Evolutionary conservation across 2,797 vertebrate genomes (phyloP).

Genomic region (Enteromius radiatus): DNA sequence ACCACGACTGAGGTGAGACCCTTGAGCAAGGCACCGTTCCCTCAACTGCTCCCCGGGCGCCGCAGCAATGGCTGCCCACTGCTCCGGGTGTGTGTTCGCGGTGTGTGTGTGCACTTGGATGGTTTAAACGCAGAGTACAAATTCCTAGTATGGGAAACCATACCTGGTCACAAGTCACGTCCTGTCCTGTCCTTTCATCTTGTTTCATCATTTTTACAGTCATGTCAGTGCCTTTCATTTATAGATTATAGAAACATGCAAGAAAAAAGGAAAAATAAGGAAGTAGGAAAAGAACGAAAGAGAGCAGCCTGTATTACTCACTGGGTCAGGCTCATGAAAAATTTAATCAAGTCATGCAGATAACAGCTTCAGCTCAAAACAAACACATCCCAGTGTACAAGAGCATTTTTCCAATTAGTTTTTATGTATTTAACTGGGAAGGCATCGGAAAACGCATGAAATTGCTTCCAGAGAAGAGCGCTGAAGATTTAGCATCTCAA

Average conservation of each 20-base stretch:
- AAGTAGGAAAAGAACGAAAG: constrained; percentile 31
- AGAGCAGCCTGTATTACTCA: constrained; percentile 67
- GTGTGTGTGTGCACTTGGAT: too few species aligned
- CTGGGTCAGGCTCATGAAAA: constrained; percentile 75
- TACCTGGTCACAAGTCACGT: too few species aligned
- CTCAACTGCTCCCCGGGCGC: too few species aligned
- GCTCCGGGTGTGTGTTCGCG: too few species aligned
- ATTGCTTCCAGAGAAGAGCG: background rate
- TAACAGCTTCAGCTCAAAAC: constrained; percentile 66
- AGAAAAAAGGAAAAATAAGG: constrained; percentile 4
- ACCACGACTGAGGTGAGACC: too few species aligned
- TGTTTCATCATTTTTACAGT: constrained; percentile 8
- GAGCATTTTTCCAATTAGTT: constrained; percentile 47
- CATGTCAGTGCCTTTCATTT: constrained; percentile 6
- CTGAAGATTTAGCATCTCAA: constrained; percentile 13
- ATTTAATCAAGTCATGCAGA: constrained; percentile 76
- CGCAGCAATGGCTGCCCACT: too few species aligned
- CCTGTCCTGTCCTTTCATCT: too few species aligned
- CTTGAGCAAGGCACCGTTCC: too few species aligned
- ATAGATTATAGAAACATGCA: constrained; percentile 18
- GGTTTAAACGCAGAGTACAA: too few species aligned
- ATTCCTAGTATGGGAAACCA: too few species aligned
- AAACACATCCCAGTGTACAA: constrained; percentile 50
- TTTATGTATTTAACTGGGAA: constrained; percentile 35
- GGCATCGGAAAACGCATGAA: background rate